A percentile compares a stretch with the other conserved stretches of the same genome.
phyloP scores from a whole-genome alignment of 2,888 invertebrate genomes.

The Teleiodes luculella region DNA sequence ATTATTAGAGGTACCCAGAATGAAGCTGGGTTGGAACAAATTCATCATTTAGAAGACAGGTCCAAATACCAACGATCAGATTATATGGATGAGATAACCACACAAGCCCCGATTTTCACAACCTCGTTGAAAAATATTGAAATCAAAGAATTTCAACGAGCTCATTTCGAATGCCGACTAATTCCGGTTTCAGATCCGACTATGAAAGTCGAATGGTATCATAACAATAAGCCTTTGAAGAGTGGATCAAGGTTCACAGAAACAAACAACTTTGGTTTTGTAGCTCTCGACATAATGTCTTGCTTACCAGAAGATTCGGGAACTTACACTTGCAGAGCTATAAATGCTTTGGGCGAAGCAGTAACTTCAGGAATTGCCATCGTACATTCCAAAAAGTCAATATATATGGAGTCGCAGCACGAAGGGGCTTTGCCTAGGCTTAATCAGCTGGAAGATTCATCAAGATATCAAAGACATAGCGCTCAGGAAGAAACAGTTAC shows the following conservation, averaged over 20 bases:
- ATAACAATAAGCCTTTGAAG: constrained; percentile 92
- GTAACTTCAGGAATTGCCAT: constrained; percentile 93
- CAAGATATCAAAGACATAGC: constrained; percentile 85
- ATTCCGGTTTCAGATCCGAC: constrained; percentile 96
- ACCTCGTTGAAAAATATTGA: constrained; percentile 94
- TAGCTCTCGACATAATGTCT: constrained; percentile 96
- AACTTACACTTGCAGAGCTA: constrained; percentile 95
- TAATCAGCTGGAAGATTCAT: constrained; percentile 88
- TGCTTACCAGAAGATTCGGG: constrained; percentile 98
- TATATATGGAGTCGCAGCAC: constrained; percentile 92
- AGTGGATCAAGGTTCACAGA: constrained; percentile 97
- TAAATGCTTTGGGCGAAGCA: constrained; percentile 94
- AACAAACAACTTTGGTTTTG: constrained; percentile 98
- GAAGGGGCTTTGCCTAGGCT: constrained; percentile 90
- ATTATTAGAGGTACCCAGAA: constrained; percentile 92
- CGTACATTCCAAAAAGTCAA: constrained; percentile 90
- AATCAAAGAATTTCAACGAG: constrained; percentile 95
- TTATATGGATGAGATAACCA: constrained; percentile 88
- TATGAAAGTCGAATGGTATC: constrained; percentile 97
- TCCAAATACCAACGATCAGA: constrained; percentile 87
- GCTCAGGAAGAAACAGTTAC: constrained; percentile 88
- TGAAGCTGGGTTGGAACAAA: constrained; percentile 91
- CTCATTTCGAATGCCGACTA: constrained; percentile 95
- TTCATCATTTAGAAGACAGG: constrained; percentile 92
- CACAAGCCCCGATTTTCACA: constrained; percentile 95